Conservation (phyloP, 2,888 invertebrate species). For the Sarcophaga rosellei region DNA sequence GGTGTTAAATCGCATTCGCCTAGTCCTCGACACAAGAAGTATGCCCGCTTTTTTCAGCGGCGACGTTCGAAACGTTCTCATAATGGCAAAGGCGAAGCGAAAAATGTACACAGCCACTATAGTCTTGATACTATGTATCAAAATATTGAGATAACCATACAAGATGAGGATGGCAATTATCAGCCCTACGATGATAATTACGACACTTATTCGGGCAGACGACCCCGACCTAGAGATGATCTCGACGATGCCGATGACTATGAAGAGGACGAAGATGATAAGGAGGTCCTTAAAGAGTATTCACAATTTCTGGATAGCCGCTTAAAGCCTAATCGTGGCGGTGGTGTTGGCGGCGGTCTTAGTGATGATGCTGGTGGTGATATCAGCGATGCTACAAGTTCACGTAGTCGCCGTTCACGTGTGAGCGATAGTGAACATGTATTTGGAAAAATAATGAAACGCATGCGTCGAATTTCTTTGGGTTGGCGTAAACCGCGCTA, state of each 20-base stretch:
- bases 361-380: conserved; percentile 77
- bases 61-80: conserved; percentile 78
- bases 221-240: conserved; percentile 60
- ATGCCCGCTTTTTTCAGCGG: conserved; percentile 78
- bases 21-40: conserved; percentile 76
- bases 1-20: conserved; percentile 74
- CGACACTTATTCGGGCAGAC: conserved; percentile 69
- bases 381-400: conserved; percentile 76
- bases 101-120: conserved; percentile 75
- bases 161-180: conserved; percentile 80
- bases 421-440: conserved; percentile 77
- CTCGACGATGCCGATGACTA: conserved; percentile 65
- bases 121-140: conserved; percentile 79
- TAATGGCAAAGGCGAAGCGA: conserved; percentile 28
- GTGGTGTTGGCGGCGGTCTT: conserved; percentile 67
- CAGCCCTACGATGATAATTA: conserved; percentile 79
- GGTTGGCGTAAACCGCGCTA: conserved; percentile 81
- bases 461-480: conserved; percentile 80
- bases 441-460: conserved; percentile 78
- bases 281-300: conserved; percentile 55
- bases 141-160: conserved; percentile 80
- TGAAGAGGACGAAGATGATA: conserved; percentile 63
- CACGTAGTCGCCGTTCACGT: conserved; percentile 75
- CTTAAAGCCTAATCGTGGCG: conserved; percentile 65
- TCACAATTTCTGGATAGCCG: conserved; percentile 74